A percentile compares a stretch with the other conserved stretches of the same genome.
phyloP scores from a whole-genome alignment of 2,888 invertebrate species.

The Lasioglossum calceatum region DNA sequence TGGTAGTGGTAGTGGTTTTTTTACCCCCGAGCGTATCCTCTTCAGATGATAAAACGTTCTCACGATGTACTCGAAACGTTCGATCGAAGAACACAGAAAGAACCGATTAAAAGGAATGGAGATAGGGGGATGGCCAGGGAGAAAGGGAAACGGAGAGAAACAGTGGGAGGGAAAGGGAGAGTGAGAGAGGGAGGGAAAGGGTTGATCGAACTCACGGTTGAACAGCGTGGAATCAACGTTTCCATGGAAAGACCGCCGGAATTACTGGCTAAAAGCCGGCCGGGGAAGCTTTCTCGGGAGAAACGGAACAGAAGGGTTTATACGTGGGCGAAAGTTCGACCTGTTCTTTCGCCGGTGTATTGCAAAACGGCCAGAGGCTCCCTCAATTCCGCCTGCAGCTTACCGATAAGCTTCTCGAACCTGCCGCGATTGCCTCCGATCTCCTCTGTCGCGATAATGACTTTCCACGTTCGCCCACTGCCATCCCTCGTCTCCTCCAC shows the following conservation, averaged over 20 bases:
- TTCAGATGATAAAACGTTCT: neutral
- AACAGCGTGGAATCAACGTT: slow-evolving; percentile 47
- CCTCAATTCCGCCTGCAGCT: slow-evolving; percentile 51
- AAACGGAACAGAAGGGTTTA: slow-evolving; percentile 19
- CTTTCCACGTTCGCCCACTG: slow-evolving; percentile 53
- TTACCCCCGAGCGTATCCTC: neutral
- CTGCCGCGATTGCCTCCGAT: slow-evolving; percentile 63
- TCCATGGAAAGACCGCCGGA: slow-evolving; percentile 31
- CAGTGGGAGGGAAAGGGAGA: neutral
- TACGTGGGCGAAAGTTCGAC: slow-evolving; percentile 36
- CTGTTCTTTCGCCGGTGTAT: slow-evolving; percentile 28
- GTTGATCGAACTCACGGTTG: slow-evolving; percentile 54
- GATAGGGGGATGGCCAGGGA: neutral
- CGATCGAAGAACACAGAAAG: slow-evolving; percentile 4
- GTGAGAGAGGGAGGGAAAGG: neutral
- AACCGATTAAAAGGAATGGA: slow-evolving; percentile 1
- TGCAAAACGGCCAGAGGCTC: slow-evolving; percentile 53
- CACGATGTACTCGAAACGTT: neutral
- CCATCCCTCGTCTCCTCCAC: slow-evolving; percentile 7
- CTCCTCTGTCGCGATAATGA: slow-evolving; percentile 73
- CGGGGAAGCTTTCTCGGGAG: slow-evolving; percentile 19
- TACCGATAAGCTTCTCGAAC: slow-evolving; percentile 63
- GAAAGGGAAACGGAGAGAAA: neutral
- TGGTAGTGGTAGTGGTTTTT: neutral
- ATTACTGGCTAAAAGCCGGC: slow-evolving; percentile 35